Evolutionary conservation across 2,113 vertebrate genomes (phyloP), one percentile per base, ranked within the genome.

Genomic region (Columba livia): DNA sequence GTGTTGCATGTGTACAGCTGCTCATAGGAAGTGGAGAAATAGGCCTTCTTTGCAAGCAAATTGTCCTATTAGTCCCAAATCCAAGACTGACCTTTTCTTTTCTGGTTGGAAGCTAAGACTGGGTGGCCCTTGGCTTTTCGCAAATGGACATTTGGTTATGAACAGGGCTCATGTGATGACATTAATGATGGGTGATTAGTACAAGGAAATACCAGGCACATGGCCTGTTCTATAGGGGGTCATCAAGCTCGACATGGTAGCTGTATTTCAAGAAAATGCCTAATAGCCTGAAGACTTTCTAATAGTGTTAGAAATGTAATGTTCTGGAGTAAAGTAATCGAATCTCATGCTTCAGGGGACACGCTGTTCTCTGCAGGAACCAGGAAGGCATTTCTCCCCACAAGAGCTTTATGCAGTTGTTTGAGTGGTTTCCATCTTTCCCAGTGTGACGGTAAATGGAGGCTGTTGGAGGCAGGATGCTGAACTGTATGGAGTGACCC

Each of bases 301-400:
- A 93, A 88, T 84, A 93, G 36, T 70, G 90, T 94, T 86, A 65
- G 16, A 79, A 90, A 44, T 92, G 93, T 91, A 88, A 84, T 90
- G 56, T 88, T 88, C 92, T 92, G 79, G 86, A 92, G 44, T 58
- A 81, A 92, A n/a, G 90, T 89, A 90, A 89, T 81, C 83, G 90
- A 86, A 94, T 92, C 83, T 95, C 58, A 87, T 85, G 95, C 86
- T 92, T 89, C 18, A 9, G 65, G 50, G 54, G 61, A 86, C 78
- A 81, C 0, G 58, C 73, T 94, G 94, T 56, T 95, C 85, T 90
- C 95, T 20, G 8, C 80, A 93, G 88, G 92, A 95, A 79, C 54
- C 87, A 85, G 86, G 81, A 93, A 95, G 78, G 87, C 80, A 89
- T 95, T 94, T 95, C 14, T 28, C 86, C 58, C 60, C 26, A 34